Evolutionary conservation across 2,797 vertebrate genomes (phyloP).

Genomic region (Myotis findleyi): DNA sequence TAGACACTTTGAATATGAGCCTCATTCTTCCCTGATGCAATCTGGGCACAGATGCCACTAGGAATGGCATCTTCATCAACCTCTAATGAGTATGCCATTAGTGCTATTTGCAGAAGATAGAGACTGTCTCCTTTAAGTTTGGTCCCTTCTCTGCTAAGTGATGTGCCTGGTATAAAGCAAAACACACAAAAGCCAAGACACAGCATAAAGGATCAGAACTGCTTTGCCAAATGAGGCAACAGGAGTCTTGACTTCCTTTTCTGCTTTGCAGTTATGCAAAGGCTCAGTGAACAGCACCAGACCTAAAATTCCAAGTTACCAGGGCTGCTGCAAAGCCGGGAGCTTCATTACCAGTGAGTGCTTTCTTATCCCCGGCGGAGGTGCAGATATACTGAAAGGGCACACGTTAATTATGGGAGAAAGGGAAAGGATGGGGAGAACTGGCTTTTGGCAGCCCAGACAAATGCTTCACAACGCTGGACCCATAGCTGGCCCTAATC

Average conservation of each 20-base stretch:
- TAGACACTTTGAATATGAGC: background rate
- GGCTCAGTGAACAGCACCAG: constrained; percentile 70
- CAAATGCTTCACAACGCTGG: background rate
- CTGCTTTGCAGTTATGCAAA: constrained; percentile 33
- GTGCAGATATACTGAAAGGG: constrained; percentile 19
- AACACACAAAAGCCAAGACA: background rate
- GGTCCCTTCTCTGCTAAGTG: constrained; percentile 71
- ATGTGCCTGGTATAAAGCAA: constrained; percentile 44
- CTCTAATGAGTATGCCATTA: constrained; percentile 57
- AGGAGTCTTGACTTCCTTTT: constrained; percentile 57
- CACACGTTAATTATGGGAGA: background rate
- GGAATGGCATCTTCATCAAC: background rate
- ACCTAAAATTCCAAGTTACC: constrained; percentile 40
- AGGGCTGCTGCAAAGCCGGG: constrained; percentile 27
- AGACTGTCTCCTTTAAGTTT: constrained; percentile 61
- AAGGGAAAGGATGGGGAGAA: background rate
- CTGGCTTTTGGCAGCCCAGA: background rate
- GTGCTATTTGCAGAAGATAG: constrained; percentile 50
- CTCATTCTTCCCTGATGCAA: background rate
- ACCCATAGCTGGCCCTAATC: constrained; percentile 79
- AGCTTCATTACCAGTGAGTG: background rate
- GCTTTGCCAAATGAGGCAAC: constrained; percentile 58
- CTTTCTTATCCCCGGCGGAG: background rate
- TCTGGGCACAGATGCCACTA: background rate
- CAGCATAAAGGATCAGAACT: constrained; percentile 40